phyloP scores from a whole-genome alignment of 92 coral and sea anemone species.

The Epizoanthus stellaris region DNA sequence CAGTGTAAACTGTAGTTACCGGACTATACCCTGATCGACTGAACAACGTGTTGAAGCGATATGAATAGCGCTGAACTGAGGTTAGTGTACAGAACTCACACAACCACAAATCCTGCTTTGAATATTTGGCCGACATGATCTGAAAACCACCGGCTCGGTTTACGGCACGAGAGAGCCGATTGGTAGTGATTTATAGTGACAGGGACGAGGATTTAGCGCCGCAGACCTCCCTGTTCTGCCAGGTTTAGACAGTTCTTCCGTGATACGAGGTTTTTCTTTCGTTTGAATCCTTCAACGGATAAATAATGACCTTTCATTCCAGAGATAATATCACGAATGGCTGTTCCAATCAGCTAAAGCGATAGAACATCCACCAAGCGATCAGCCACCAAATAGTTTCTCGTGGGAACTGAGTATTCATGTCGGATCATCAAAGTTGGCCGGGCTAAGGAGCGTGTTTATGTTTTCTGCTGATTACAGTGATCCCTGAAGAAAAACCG shows the following conservation, averaged over 20 bases:
- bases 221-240: conserved; percentile 14
- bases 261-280: conserved; percentile 2
- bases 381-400: neutral
- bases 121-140: neutral
- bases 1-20: too few relatives aligned
- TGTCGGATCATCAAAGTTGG: neutral
- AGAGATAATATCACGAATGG: neutral
- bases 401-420: neutral
- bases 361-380: neutral
- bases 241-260: conserved; percentile 8
- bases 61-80: too few relatives aligned
- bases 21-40: too few relatives aligned
- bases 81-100: too few relatives aligned
- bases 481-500: too few relatives aligned
- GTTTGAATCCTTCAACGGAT: conserved; percentile 6
- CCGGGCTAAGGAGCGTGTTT: neutral
- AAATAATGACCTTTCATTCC: conserved; percentile 11
- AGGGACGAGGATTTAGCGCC: neutral
- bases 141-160: neutral
- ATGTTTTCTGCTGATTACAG: neutral
- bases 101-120: conserved; percentile 13
- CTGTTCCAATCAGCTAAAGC: neutral
- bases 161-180: neutral
- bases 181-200: neutral
- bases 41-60: too few relatives aligned